Conservation (phyloP, 2,113 vertebrate species). For the Pipra filicauda region DNA sequence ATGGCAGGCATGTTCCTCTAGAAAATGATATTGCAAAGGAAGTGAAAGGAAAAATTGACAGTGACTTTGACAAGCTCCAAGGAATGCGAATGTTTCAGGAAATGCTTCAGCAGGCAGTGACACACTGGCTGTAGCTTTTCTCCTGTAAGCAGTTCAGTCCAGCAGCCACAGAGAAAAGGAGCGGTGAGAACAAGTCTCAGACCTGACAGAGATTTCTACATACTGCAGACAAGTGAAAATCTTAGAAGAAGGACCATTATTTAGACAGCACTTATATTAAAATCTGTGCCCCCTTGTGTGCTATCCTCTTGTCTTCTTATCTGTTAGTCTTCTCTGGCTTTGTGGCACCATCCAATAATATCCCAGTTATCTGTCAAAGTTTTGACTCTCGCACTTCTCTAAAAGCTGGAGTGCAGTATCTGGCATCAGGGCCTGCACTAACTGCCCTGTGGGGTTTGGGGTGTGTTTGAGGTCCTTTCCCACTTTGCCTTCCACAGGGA, state of each 20-base stretch:
- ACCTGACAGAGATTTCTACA: neutral
- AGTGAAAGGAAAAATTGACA: neutral
- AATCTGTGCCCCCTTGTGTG: neutral
- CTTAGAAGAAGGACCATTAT: neutral
- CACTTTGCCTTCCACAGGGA: rapidly evolving
- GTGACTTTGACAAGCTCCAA: slow-evolving; percentile 3
- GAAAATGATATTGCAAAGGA: neutral
- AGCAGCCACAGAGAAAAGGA: neutral
- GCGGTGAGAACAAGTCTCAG: neutral
- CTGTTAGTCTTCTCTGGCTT: neutral
- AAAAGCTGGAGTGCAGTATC: rapidly evolving
- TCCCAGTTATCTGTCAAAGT: neutral
- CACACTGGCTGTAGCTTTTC: neutral
- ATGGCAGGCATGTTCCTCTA: neutral
- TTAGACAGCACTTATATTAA: neutral
- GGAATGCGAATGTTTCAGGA: neutral
- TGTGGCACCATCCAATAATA: neutral
- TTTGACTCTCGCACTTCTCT: neutral
- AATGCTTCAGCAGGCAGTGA: neutral
- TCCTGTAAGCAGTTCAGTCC: neutral
- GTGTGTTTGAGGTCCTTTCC: neutral
- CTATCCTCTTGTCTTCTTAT: neutral
- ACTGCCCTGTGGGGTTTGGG: rapidly evolving
- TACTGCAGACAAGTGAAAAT: neutral
- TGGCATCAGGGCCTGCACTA: neutral